Conservation (phyloP, 2,113 vertebrate genomes). For the Heterocephalus glaber region DNA sequence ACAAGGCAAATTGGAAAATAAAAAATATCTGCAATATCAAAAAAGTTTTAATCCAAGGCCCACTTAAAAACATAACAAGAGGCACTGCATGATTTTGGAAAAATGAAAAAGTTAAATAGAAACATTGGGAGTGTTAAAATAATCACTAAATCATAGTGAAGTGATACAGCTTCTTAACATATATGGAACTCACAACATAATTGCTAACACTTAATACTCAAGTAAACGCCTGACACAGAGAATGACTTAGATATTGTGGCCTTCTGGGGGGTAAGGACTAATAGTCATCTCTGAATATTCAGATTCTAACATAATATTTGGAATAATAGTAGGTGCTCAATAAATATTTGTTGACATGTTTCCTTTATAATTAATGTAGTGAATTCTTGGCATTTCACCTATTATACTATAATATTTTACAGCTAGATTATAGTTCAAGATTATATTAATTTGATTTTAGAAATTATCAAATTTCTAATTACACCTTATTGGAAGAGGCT, state of each 20-base stretch:
- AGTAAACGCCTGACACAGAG: neutral
- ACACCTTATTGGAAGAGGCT: constrained; percentile 44
- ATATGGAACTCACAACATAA: neutral
- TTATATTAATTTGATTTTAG: neutral
- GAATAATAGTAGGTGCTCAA: constrained; percentile 18
- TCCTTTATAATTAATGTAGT: constrained; percentile 50
- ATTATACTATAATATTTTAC: neutral
- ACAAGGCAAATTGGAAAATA: constrained; percentile 54
- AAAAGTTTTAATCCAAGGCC: constrained; percentile 46
- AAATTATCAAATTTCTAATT: constrained; percentile 9
- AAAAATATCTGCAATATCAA: constrained; percentile 53
- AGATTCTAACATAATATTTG: constrained; percentile 38
- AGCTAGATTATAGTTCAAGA: constrained; percentile 32
- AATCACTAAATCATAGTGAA: constrained; percentile 25
- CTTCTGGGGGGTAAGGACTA: neutral
- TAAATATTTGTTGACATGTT: constrained; percentile 36
- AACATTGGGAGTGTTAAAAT: constrained; percentile 29
- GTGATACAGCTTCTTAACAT: neutral
- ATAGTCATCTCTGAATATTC: constrained; percentile 13
- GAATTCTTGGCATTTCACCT: constrained; percentile 20
- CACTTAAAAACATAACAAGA: constrained; percentile 50
- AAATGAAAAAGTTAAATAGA: constrained; percentile 38
- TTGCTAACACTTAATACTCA: neutral
- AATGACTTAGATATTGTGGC: constrained; percentile 12
- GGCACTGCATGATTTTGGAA: constrained; percentile 37